Percentiles rank a stretch among this genome's conserved stretches.
Conservation (phyloP, 2,797 vertebrate genomes). For the Odontamblyopus rebecca region DNA sequence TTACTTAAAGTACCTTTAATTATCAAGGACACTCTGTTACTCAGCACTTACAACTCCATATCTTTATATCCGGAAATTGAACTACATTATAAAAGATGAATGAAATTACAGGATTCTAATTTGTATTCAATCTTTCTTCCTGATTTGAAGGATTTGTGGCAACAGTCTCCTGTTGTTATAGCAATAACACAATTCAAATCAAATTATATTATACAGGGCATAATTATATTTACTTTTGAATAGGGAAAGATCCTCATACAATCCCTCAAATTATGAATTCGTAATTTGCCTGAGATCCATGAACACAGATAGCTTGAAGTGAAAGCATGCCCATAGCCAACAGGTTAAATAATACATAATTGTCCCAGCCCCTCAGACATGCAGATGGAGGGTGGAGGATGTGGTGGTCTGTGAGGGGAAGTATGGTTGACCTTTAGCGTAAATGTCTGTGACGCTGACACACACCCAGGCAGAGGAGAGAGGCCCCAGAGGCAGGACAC, state of each 20-base stretch:
- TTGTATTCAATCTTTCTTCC: neutral
- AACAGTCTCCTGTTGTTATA: too few relatives aligned
- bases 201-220: too few relatives aligned
- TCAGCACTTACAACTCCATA: neutral
- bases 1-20: neutral
- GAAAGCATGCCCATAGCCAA: neutral
- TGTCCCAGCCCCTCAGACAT: conserved; percentile 3
- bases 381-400: conserved; percentile 16
- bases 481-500: conserved; percentile 55
- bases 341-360: conserved; percentile 17
- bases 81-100: neutral
- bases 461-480: conserved; percentile 45
- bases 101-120: neutral
- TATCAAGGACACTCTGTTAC: neutral
- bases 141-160: too few relatives aligned
- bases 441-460: conserved; percentile 63
- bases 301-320: neutral
- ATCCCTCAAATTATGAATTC: too few relatives aligned
- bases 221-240: too few relatives aligned
- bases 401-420: conserved; percentile 23
- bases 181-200: too few relatives aligned
- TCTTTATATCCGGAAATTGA: neutral
- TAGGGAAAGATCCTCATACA: too few relatives aligned
- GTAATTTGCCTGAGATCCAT: too few relatives aligned
- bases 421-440: conserved; percentile 55